Percentiles rank a stretch among this genome's conserved stretches.
Conservation (phyloP, 2,797 vertebrate species). For the Lepilemur ruficaudatus region DNA sequence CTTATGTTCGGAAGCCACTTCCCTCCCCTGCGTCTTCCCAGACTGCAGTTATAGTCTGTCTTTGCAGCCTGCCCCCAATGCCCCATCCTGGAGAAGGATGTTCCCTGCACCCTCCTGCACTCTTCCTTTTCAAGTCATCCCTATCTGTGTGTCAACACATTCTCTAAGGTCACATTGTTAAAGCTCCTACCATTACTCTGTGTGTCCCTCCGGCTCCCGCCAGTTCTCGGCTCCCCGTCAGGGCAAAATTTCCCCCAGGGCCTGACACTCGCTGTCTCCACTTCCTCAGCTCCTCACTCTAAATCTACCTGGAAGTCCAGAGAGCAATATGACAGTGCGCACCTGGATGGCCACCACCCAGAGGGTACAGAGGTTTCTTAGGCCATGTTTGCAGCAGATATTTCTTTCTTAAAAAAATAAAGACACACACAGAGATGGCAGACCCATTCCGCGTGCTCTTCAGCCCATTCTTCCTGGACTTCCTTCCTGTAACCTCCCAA, state of each 20-base stretch:
- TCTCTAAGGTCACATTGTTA: background rate
- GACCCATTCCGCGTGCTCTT: no score
- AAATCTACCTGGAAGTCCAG: background rate
- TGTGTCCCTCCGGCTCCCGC: background rate
- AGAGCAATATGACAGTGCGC: no score
- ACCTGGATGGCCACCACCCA: background rate
- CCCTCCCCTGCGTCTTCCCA: background rate
- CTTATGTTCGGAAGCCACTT: background rate
- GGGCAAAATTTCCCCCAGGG: accelerated
- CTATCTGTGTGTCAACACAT: background rate
- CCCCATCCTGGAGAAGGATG: background rate
- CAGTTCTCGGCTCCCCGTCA: background rate
- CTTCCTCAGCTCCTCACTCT: background rate
- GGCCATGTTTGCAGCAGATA: background rate
- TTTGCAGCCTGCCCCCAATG: background rate
- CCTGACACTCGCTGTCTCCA: background rate
- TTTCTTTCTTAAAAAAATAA: background rate
- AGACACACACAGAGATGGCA: background rate
- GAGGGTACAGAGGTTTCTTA: background rate
- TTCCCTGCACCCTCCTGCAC: background rate
- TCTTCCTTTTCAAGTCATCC: background rate
- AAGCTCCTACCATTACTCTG: background rate
- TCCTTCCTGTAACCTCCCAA: accelerated
- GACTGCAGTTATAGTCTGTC: background rate
- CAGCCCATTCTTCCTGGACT: accelerated